Evolutionary conservation across 1,140 invertebrate species (phyloP).

Genomic region (Trachymyrmex septentrionalis): DNA sequence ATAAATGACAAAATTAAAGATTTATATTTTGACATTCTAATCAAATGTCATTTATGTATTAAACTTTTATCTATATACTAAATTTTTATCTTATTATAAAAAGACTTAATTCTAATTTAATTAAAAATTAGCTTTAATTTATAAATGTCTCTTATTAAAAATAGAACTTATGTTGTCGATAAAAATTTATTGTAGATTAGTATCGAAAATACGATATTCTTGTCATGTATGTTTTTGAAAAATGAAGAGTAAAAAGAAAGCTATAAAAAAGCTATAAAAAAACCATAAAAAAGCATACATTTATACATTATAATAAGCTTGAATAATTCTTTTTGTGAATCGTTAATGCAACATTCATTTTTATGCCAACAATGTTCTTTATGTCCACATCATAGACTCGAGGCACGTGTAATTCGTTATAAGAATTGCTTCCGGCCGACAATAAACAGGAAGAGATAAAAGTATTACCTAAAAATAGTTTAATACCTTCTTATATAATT

Average conservation of each 20-base stretch:
- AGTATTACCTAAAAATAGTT: neutral
- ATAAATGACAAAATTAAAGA: neutral
- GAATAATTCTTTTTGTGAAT: neutral
- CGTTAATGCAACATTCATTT: neutral
- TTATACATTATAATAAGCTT: neutral
- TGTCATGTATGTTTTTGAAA: neutral
- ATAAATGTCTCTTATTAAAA: neutral
- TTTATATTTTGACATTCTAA: neutral
- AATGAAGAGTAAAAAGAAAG: neutral
- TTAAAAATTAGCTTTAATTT: neutral
- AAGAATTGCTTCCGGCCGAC: neutral
- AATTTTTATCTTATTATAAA: neutral
- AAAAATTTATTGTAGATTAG: neutral
- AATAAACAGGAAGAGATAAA: neutral
- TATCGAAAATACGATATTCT: neutral
- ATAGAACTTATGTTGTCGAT: neutral
- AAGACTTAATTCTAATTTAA: neutral
- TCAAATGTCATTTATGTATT: neutral
- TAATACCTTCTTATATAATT: too few relatives aligned
- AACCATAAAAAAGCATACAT: neutral
- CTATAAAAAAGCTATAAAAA: neutral
- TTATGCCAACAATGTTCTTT: neutral
- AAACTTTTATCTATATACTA: neutral
- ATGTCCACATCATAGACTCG: neutral
- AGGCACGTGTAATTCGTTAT: neutral